Base-by-base conservation (phyloP, 2,888 invertebrate genomes). In the Drosophila anomelani region DNA sequence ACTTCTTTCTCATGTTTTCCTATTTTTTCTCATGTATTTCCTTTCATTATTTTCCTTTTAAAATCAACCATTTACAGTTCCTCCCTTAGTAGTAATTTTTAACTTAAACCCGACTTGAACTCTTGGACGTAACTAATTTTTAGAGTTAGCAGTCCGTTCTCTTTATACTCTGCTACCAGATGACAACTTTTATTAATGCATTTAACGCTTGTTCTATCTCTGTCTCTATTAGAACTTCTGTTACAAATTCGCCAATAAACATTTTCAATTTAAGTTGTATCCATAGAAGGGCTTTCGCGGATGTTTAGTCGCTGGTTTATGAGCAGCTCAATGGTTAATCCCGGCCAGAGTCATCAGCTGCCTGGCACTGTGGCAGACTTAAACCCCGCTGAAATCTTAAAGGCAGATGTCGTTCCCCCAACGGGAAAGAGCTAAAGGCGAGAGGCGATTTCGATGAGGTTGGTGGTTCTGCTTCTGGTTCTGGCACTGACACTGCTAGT, bases 331-430 rank as follows among this genome's bases (percentile, higher is more conserved):
- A 64, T 64, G 67, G 60, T 66, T 83, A 81, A 85, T 85, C 84
- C 86, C 81, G 51, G 44, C 38, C 69, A 73, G 66, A 69, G 62
- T 80, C 38, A 66, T 75, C 86, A 82, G 81, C 69, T 79, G 80
- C 75, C 77, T 71, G 9, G 17, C 41, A 41, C 9, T 9, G 4
- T 15, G 60, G 74, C 70, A 67, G 76, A 74, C 74, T 66, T 56
- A 75, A 78, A 81, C 77, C 75, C 69, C 36, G 73, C 53, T 62
- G 39, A 77, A 83, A 84, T 83, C 85, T 86, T 83, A 84, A 83
- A 83, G 79, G 75, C 79, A 81, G 70, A 72, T 66, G 72, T 63
- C 58, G 57, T 70, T 71, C 26, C 67, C 67, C 66, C 74, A 58
- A 63, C 15, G 66, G 56, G 20, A 34, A 34, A 20, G 13, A 13